A percentile compares a stretch with the other conserved stretches of the same genome.
Conservation (phyloP, 2,888 invertebrate genomes). For the Thysanoteuthis rhombus region DNA sequence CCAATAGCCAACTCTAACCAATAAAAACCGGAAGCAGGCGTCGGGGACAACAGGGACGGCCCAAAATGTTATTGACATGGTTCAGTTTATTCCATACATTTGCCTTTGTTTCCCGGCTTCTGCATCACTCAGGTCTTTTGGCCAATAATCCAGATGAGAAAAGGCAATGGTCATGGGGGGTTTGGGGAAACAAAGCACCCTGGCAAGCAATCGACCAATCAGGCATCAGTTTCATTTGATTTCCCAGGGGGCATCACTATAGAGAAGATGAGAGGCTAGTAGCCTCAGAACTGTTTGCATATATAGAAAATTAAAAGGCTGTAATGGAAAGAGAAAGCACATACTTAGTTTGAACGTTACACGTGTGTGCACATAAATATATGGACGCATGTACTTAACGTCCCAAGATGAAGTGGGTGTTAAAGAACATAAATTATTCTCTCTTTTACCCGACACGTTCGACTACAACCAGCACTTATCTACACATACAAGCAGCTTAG, state of each 20-base stretch:
- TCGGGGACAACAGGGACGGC: background rate
- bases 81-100: background rate
- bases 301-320: background rate
- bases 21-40: background rate
- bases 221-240: background rate
- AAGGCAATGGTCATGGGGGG: background rate
- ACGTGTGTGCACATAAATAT: background rate
- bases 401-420: background rate
- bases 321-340: background rate
- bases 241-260: background rate
- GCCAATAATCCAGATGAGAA: background rate
- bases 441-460: too few relatives aligned
- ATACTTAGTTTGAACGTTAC: background rate
- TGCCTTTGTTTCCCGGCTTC: background rate
- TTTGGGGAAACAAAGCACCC: background rate
- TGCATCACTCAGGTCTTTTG: background rate
- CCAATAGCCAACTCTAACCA: background rate
- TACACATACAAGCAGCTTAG: too few relatives aligned
- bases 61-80: background rate
- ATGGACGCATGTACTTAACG: background rate
- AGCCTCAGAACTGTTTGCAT: background rate
- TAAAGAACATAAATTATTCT: too few relatives aligned
- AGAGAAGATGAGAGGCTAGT: background rate
- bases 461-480: too few relatives aligned
- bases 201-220: slow-evolving; percentile 12